Percentiles rank a stretch among this genome's conserved stretches.
phyloP scores from a whole-genome alignment of 2,113 vertebrate species.

The Candoia aspera region DNA sequence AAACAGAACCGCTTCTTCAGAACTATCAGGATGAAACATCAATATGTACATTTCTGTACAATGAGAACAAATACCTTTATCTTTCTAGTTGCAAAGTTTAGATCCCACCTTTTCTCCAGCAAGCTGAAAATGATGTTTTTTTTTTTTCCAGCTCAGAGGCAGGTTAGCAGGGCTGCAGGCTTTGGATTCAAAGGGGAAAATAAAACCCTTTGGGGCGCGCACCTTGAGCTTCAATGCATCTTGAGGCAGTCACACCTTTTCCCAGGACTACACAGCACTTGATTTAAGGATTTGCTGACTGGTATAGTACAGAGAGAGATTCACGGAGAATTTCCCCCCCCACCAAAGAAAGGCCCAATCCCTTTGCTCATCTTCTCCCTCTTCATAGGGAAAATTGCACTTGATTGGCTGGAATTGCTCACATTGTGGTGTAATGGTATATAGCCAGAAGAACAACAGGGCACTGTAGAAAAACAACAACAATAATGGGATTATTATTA shows the following conservation, averaged over 20 bases:
- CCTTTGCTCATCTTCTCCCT: background rate
- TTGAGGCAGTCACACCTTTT: no score
- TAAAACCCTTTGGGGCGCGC: no score
- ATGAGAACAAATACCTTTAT: background rate
- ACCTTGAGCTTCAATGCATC: no score
- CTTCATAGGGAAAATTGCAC: background rate
- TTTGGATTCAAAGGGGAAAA: no score
- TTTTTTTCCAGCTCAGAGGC: no score
- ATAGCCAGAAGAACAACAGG: constrained; percentile 73
- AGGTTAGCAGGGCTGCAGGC: no score
- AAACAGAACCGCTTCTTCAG: background rate
- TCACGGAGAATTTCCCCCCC: background rate
- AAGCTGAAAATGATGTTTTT: no score
- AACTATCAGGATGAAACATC: background rate
- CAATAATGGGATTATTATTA: no score
- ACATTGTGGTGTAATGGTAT: constrained; percentile 71
- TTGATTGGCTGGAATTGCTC: background rate
- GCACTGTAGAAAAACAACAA: constrained; percentile 59
- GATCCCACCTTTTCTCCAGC: background rate
- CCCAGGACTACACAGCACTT: no score
- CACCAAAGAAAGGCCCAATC: background rate
- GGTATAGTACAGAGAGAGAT: no score
- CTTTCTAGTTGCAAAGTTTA: background rate
- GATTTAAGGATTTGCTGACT: no score
- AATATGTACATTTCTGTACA: background rate